Base-by-base conservation (phyloP, 2,888 invertebrate species). In the Xestobium rufovillosum region DNA sequence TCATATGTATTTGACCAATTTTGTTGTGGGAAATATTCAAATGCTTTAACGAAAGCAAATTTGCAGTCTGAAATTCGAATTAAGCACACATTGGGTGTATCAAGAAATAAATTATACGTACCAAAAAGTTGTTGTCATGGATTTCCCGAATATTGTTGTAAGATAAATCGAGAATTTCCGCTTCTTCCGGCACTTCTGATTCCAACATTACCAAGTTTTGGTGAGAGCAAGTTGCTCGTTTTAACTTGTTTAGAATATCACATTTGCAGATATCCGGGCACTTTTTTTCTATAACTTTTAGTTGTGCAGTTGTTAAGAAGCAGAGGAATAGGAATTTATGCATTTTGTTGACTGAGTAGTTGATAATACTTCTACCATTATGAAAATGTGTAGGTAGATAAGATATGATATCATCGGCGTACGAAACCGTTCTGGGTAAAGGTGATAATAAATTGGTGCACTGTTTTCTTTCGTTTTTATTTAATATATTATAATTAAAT, bases 61-160 rank as follows among this genome's bases (percentile, higher is more conserved):
- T 68, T 14, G 64, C 56, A 48, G 71, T 66, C 74, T 75, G 56
- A 44, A 70, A 67, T 26, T 41, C 42, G 45, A 31, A 10, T 34
- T 28, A 17, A 8, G n/a, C 6, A 23, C 19, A 13, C 23, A 13
- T 10, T 29, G 12, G 26, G 13, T 9, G 26, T 17, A 15, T 12
- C 14, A 35, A 34, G 13, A 15, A 25, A 32, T 34, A 12, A 30
- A 25, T 26, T 8, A 27, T 31, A 54, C 57, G 65, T 61, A 79
- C 80, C 69, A 70, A 64, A 55, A 80, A 79, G 58, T 73, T 70
- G 50, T 68, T 70, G 53, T 74, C 73, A 39, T 76, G 73, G 53
- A 80, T 58, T 47, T 70, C 71, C 47, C 71, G 73, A 44, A 80
- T 76, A 50, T 68, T 71, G 61, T 80, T 80, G 45, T 71, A 67